phyloP scores from a whole-genome alignment of 2,797 vertebrate genomes.

The Sibirionetta formosa region DNA sequence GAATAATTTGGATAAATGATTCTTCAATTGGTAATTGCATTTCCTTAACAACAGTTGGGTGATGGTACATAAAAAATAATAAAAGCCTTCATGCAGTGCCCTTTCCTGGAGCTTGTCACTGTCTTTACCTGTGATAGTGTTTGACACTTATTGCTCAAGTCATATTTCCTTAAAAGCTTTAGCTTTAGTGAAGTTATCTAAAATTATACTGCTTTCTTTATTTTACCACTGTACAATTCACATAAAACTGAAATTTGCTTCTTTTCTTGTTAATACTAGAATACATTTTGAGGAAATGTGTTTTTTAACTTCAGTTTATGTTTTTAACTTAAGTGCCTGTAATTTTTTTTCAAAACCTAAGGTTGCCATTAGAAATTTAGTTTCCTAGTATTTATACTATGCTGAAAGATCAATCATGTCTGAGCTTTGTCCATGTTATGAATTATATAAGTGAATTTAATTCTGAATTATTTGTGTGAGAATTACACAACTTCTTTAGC shows the following conservation, averaged over 20 bases:
- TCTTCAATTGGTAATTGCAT: conserved; percentile 78
- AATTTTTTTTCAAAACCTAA: background rate
- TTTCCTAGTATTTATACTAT: background rate
- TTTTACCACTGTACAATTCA: background rate
- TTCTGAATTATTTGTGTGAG: background rate
- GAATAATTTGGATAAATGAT: conserved; percentile 81
- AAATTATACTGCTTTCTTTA: conserved; percentile 5
- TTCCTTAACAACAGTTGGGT: conserved; percentile 77
- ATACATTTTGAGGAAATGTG: background rate
- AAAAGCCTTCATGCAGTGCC: conserved; percentile 63
- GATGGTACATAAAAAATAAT: conserved; percentile 79
- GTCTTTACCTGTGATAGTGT: conserved; percentile 60
- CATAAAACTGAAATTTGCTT: background rate
- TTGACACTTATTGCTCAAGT: conserved; percentile 77
- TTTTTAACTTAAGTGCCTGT: too few species aligned
- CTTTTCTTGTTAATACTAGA: background rate
- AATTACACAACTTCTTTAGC: background rate
- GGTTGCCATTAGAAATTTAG: background rate
- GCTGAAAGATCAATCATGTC: background rate
- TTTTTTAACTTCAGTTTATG: too few species aligned
- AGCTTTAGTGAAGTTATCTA: conserved; percentile 28
- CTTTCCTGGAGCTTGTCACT: conserved; percentile 79
- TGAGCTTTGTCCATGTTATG: background rate
- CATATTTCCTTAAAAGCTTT: conserved; percentile 68
- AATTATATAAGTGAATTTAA: background rate